phyloP scores from a whole-genome alignment of 2,113 vertebrate genomes.

The Excalfactoria chinensis region DNA sequence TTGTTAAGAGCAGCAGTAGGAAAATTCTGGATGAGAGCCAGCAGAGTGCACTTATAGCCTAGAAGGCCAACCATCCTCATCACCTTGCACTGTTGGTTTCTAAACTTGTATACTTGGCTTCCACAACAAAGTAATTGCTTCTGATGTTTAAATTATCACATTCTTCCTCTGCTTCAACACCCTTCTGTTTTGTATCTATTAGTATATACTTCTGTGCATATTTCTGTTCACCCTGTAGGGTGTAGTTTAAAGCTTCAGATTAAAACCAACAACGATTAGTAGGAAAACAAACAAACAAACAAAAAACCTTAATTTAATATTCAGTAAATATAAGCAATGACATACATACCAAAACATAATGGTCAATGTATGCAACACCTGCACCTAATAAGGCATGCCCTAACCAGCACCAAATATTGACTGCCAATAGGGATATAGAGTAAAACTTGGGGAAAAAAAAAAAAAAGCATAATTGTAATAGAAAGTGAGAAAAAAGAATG shows the following conservation, averaged over 20 bases:
- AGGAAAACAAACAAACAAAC: background rate
- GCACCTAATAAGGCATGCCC: constrained; percentile 5
- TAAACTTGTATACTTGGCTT: background rate
- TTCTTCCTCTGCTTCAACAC: background rate
- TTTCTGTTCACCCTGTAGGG: background rate
- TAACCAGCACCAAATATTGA: background rate
- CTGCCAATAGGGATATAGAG: background rate
- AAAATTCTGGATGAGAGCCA: too few relatives aligned
- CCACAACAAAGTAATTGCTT: background rate
- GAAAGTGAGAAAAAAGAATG: background rate
- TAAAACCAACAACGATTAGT: background rate
- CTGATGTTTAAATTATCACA: background rate
- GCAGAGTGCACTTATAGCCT: too few relatives aligned
- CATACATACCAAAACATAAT: background rate
- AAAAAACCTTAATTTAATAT: constrained; percentile 4
- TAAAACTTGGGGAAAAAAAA: background rate
- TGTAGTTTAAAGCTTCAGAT: background rate
- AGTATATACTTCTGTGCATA: accelerated
- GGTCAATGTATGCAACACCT: constrained; percentile 23
- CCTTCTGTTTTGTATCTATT: background rate
- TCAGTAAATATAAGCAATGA: background rate
- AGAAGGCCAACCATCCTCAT: too few relatives aligned
- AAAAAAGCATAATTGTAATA: background rate
- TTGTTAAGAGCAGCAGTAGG: too few relatives aligned
- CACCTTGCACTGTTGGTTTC: background rate